phyloP scores from a whole-genome alignment of 2,797 vertebrate genomes.

The Cirrhinus molitorella region DNA sequence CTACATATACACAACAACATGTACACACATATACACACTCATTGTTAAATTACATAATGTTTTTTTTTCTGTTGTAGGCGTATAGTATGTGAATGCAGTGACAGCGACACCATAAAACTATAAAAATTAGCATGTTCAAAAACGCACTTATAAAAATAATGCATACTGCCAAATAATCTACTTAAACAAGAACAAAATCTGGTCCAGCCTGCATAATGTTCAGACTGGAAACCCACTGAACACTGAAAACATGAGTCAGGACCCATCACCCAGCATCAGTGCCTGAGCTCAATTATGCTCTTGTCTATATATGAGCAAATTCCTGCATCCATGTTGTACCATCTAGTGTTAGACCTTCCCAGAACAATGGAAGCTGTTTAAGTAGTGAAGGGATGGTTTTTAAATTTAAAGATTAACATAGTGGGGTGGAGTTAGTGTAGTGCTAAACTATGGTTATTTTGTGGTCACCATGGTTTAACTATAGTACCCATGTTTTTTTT shows the following conservation, averaged over 20 bases:
- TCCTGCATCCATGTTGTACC: background rate
- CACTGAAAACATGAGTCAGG: background rate
- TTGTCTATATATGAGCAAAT: background rate
- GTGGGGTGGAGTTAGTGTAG: no score
- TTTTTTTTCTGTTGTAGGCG: background rate
- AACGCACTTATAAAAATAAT: background rate
- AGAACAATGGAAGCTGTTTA: background rate
- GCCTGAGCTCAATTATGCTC: background rate
- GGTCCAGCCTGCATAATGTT: background rate
- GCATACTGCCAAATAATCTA: background rate
- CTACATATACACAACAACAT: conserved; percentile 17
- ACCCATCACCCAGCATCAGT: background rate
- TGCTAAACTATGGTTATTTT: no score
- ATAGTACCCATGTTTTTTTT: no score
- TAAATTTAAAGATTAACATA: no score
- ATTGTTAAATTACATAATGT: background rate
- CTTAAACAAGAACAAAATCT: background rate
- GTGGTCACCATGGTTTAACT: no score
- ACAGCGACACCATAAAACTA: conserved; percentile 3
- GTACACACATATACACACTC: conserved; percentile 14
- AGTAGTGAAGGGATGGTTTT: background rate
- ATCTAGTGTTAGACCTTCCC: background rate
- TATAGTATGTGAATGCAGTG: background rate
- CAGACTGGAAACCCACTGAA: background rate
- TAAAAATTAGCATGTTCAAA: no score